phyloP scores from a whole-genome alignment of 2,113 vertebrate species.

The Scortum barcoo region DNA sequence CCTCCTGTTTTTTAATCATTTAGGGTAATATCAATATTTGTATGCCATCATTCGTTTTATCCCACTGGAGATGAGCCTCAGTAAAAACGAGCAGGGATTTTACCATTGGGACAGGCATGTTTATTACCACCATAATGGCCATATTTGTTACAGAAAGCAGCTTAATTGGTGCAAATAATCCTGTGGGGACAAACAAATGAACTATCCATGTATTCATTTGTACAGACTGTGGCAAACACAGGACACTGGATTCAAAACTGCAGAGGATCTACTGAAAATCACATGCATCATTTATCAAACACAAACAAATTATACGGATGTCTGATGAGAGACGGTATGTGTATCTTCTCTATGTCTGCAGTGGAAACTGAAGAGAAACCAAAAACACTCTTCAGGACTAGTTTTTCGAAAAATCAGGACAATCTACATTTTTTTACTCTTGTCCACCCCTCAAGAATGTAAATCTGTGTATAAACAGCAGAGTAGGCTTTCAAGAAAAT shows the following conservation, averaged over 20 bases:
- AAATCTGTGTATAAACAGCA: neutral
- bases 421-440: neutral
- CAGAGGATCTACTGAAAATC: neutral
- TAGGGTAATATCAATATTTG: neutral
- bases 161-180: constrained; percentile 32
- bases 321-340: neutral
- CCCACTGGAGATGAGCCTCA: neutral
- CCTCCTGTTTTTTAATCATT: neutral
- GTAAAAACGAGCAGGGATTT: neutral
- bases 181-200: constrained; percentile 23
- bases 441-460: neutral
- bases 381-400: neutral
- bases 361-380: neutral
- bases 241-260: fast-evolving
- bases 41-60: neutral
- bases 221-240: neutral
- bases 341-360: neutral
- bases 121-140: neutral
- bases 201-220: neutral
- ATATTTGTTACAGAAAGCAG: neutral
- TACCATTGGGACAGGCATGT: neutral
- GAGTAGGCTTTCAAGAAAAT: neutral
- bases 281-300: neutral
- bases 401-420: neutral
- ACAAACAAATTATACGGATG: neutral